Percentiles rank a stretch among this genome's conserved stretches.
Conservation (phyloP, 2,797 vertebrate species). For the Chrosomus eos region DNA sequence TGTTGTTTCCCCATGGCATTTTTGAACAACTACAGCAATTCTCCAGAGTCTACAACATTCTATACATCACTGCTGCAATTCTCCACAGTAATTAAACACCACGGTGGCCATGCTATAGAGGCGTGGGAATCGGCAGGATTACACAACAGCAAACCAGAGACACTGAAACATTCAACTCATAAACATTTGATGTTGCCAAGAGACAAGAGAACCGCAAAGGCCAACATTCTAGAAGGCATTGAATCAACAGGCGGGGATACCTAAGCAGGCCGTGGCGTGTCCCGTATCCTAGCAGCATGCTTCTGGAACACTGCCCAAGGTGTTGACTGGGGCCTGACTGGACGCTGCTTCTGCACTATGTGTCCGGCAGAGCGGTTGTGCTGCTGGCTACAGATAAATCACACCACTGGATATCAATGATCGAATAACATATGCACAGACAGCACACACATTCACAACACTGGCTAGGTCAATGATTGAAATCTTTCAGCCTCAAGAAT, state of each 20-base stretch:
- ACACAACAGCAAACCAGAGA: constrained; percentile 20
- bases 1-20: no score
- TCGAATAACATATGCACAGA: constrained; percentile 38
- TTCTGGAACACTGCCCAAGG: constrained; percentile 40
- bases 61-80: constrained; percentile 7
- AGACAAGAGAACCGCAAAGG: constrained; percentile 20
- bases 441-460: constrained; percentile 24
- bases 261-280: constrained; percentile 29
- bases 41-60: neutral
- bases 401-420: neutral
- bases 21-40: neutral
- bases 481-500: neutral
- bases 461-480: constrained; percentile 3
- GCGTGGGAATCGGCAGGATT: constrained; percentile 14
- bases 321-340: constrained; percentile 29
- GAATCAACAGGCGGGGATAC: constrained; percentile 42
- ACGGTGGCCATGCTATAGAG: neutral
- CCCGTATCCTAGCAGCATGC: constrained; percentile 40
- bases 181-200: constrained; percentile 46
- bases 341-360: neutral
- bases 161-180: constrained; percentile 17
- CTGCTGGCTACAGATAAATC: neutral
- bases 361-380: neutral
- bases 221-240: constrained; percentile 36
- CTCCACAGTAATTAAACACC: constrained; percentile 6